Evolutionary conservation across 2,797 vertebrate species (phyloP), one percentile per base, ranked within the genome.

Genomic region (Spatula clypeata): DNA sequence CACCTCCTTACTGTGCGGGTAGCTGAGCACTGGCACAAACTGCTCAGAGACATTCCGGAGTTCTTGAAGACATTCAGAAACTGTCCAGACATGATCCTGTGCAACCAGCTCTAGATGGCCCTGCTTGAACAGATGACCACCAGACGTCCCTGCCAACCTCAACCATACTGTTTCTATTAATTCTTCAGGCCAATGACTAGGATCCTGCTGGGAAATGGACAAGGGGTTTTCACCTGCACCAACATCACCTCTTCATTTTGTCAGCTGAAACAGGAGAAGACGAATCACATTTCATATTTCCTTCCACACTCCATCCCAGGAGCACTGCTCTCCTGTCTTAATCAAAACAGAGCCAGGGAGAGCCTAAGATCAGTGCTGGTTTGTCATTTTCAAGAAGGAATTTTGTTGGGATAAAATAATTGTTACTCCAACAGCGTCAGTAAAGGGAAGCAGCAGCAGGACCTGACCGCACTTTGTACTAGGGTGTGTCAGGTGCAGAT

Each of bases 231-330:
- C 32, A 49, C 21, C 8, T 62, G 74, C 5, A 76, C 5, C 29
- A 55, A 4, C 32, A 6, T 0, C 15, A 19, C 24, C 27, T 49
- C 44, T 80, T 34, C 7, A 8, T 72, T 77, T 47, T 45, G 2
- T 47, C 62, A 81, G 3, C 16, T 66, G 12, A 42, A 79, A 76
- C 10, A 73, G 18, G 17, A 42, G 38, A 6, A 73, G 29, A 45
- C 17, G 10, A 86, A 58, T 8, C 20, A 47, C 7, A 13, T 47
- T 51, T 36, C n/a, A 21, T 32, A 17, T 14, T 60, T 73, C n/a
- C 26, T 4, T 70, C 24, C 8, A 57, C 4, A 3, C 16, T 79
- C 15, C 44, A 2, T 73, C 51, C 11, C 7, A 2, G 4, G 1
- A n/a, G 13, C 3, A 10, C 10, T 71, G 18, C 4, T 86, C 8